Evolutionary conservation across 2,888 invertebrate genomes (phyloP).

Genomic region (Zhuqinia jingwanae): DNA sequence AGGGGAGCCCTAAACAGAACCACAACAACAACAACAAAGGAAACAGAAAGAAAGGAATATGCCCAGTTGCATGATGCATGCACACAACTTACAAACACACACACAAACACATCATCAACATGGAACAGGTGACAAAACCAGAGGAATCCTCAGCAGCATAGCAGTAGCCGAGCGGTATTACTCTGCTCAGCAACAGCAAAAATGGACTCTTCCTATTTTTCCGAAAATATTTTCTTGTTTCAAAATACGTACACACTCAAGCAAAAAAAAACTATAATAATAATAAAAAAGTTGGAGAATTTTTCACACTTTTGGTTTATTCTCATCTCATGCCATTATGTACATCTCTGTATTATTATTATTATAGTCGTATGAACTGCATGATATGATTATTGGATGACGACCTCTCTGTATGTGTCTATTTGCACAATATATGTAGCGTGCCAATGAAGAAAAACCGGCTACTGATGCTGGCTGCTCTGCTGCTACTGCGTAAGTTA

Average conservation of each 20-base stretch:
- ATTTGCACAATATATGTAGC: background rate
- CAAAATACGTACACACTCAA: no score
- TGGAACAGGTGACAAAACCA: constrained; percentile 59
- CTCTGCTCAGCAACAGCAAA: background rate
- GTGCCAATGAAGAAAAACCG: constrained; percentile 31
- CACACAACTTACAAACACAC: background rate
- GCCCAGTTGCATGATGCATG: background rate
- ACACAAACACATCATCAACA: constrained; percentile 5
- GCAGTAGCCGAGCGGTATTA: no score
- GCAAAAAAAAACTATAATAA: no score
- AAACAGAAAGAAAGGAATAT: constrained; percentile 28
- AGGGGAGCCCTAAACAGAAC: constrained; percentile 12
- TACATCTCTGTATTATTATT: no score
- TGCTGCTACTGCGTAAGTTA: constrained; percentile 18
- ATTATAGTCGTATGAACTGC: background rate
- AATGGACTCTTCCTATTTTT: constrained; percentile 47
- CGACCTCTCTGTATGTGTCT: background rate
- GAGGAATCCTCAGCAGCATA: constrained; percentile 30
- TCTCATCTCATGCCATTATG: no score
- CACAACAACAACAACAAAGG: constrained; percentile 4
- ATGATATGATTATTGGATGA: background rate
- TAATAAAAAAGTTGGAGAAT: no score
- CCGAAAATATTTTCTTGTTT: constrained; percentile 1
- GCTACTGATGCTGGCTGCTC: constrained; percentile 28
- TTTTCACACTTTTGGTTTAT: no score